Conservation (phyloP, 2,888 invertebrate species). For the Agelastica alni region DNA sequence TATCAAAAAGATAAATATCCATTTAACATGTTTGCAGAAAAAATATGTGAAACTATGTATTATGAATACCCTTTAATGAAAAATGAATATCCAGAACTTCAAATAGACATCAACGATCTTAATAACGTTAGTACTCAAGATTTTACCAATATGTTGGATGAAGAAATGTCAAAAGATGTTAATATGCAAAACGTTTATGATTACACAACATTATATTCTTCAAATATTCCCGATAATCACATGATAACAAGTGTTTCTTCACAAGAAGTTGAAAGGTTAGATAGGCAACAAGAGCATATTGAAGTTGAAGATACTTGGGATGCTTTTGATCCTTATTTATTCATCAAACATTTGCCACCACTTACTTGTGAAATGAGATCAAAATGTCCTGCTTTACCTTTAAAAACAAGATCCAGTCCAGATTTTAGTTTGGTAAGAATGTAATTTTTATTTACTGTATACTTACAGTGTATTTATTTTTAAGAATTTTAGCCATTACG, state of each 20-base stretch:
- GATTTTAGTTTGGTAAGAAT: slow-evolving; percentile 84
- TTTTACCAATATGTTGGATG: slow-evolving; percentile 59
- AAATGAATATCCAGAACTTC: slow-evolving; percentile 53
- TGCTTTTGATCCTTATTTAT: slow-evolving; percentile 86
- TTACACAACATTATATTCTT: slow-evolving; percentile 47
- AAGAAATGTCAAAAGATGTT: slow-evolving; percentile 57
- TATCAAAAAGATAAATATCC: slow-evolving; percentile 47
- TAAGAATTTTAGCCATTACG: too few relatives aligned
- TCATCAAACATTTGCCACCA: slow-evolving; percentile 89
- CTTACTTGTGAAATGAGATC: slow-evolving; percentile 76
- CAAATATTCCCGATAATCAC: slow-evolving; percentile 41
- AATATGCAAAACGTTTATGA: slow-evolving; percentile 49
- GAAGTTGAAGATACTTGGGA: slow-evolving; percentile 69
- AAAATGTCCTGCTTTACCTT: slow-evolving; percentile 80
- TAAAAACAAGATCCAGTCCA: slow-evolving; percentile 90
- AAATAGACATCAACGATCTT: slow-evolving; percentile 53
- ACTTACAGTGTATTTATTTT: too few relatives aligned
- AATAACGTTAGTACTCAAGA: slow-evolving; percentile 57
- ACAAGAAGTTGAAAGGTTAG: slow-evolving; percentile 48
- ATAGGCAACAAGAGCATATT: slow-evolving; percentile 53
- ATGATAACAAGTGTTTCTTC: slow-evolving; percentile 50
- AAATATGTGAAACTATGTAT: slow-evolving; percentile 54
- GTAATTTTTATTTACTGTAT: not conserved
- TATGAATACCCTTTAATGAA: slow-evolving; percentile 52
- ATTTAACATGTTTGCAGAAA: slow-evolving; percentile 46